phyloP scores from a whole-genome alignment of 2,113 vertebrate species.

The Spea bombifrons region DNA sequence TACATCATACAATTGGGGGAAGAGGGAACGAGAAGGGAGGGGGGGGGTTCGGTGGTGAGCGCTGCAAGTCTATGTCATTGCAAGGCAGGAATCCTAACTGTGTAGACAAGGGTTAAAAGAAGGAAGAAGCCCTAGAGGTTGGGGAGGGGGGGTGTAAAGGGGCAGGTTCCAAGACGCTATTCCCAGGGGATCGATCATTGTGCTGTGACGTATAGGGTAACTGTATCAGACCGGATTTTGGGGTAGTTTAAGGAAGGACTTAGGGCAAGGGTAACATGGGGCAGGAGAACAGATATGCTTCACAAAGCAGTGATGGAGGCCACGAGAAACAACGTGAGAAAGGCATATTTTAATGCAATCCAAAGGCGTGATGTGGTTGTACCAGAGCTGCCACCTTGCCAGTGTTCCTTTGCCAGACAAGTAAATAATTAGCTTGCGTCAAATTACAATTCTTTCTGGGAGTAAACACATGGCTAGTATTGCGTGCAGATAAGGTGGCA shows the following conservation, averaged over 20 bases:
- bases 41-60: slow-evolving; percentile 16
- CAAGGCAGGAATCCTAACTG: background rate
- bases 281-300: background rate
- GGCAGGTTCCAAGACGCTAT: background rate
- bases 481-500: too few species aligned
- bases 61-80: slow-evolving; percentile 17
- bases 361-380: too few species aligned
- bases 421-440: too few species aligned
- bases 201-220: background rate
- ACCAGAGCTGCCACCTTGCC: too few species aligned
- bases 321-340: too few species aligned
- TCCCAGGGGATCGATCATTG: background rate
- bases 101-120: background rate
- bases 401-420: too few species aligned
- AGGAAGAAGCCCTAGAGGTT: background rate
- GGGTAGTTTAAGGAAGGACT: background rate
- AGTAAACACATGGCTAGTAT: too few species aligned
- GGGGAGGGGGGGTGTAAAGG: background rate
- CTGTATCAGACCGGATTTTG: background rate
- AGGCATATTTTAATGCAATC: too few species aligned
- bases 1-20: background rate
- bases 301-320: too few species aligned
- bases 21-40: background rate
- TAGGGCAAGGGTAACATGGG: background rate
- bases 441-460: too few species aligned